Base-by-base conservation (phyloP, 2,797 vertebrate species). In the Dendrocincla fuliginosa region DNA sequence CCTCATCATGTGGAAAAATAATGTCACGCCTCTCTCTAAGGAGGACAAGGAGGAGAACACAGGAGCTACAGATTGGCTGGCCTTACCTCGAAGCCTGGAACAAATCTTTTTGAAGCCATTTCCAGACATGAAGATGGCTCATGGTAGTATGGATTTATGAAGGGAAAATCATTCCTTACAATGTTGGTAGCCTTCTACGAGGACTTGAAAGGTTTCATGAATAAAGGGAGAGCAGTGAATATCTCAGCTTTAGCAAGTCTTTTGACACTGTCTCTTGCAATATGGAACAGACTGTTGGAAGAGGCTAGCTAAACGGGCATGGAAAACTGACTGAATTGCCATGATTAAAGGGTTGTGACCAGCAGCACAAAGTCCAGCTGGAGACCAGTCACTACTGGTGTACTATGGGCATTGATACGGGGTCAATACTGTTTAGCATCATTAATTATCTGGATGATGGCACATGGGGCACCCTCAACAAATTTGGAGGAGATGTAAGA, bases 1-100 rank as follows among this genome's bases (percentile, higher is more conserved):
- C 39, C 16, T 68, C 33, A 47, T 56, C 25, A 42, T 0, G 0
- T n/a, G 7, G 7, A 3, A 6, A 33, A 71, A 74, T 50, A 44
- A 18, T 1, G 3, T 44, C 16, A 35, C 6, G 39, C 9, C 22
- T 63, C 9, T 24, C 19, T 35, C 55, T 67, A 39, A 63, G 60
- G 57, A 61, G 13, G n/a, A 68, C 20, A 74, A 39, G 25, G 16
- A 74, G 10, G 35, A 74, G 5, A 19, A 78, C 55, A 14, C 16
- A 82, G 18, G 32, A 90, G 19, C 52, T 55, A 35, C 6, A 76
- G 37, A 9, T 17, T 79, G 37, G 5, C 25, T 41, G 70, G 30
- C 6, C 11, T 55, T 77, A 55, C 44, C 30, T 87, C 0, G 0
- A 60, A 85, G 8, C 18, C 30, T 39, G 30, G 14, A 75, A 6